Base-by-base conservation (phyloP, 2,888 invertebrate genomes). In the Morpho deidamia region DNA sequence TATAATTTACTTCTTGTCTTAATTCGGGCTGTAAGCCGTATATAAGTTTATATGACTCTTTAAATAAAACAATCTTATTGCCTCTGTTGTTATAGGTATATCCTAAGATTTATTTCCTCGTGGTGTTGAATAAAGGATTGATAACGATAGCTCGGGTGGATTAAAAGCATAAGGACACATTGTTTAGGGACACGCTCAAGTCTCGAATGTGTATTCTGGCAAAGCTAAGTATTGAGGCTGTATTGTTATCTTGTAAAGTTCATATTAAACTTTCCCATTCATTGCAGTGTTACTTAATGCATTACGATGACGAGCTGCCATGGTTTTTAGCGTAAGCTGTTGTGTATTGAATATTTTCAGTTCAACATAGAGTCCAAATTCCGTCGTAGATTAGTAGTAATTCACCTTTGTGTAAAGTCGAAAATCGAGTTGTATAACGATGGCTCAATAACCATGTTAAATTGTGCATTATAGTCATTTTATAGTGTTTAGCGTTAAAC, bases 251-350 rank as follows among this genome's bases (percentile, higher is more conserved):
- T 34, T 8, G 33, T 35, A 35, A 48, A 44, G 45, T 56, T 38
- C 43, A 44, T 44, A 53, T 44, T 41, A 8, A 44, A 49, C 44
- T 51, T 38, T 42, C 33, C 46, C 39, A 33, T 33, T 40, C 45
- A 35, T 41, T 35, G 8, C n/a, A 47, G 46, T 45, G 60, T 61
- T 59, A 59, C 59, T 62, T 60, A 56, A 53, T 55, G 54, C 72
- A 33, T 51, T 41, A 72, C 65, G 72, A 76, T 73, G 68, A 78
- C 70, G 75, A 83, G 82, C 83, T 81, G 85, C 86, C 85, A 82
- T 82, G 71, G 72, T 74, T 78, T 73, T 67, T 34, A 66, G 72
- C 66, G 56, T 55, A 49, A 57, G 74, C 72, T 78, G 78, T 70
- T 75, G 72, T 81, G 80, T 82, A 75, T 65, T 80, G 54, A 69